phyloP scores from a whole-genome alignment of 2,888 invertebrate genomes.

The Petrolisthes manimaculis region DNA sequence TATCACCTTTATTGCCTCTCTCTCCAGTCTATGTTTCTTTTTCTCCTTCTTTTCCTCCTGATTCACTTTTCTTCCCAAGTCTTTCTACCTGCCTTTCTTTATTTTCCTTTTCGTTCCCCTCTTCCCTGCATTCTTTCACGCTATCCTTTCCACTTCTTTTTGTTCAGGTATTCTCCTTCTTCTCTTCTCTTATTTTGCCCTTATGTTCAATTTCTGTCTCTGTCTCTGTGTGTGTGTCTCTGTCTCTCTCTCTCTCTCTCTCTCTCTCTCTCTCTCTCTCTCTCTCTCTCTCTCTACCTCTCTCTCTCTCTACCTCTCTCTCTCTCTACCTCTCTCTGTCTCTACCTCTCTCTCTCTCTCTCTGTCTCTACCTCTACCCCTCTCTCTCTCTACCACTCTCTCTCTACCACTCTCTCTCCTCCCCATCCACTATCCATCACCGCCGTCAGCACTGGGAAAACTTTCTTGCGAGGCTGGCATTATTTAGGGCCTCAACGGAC shows the following conservation, averaged over 20 bases:
- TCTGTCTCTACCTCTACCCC: no score
- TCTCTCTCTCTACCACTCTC: no score
- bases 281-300: not conserved
- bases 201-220: not conserved
- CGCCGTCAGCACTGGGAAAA: no score
- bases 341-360: no score
- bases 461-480: no score
- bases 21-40: no score
- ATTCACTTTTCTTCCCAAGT: not conserved
- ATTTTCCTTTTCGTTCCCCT: not conserved
- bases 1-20: no score
- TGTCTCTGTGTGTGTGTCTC: not conserved
- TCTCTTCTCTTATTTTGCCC: not conserved
- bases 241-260: not conserved
- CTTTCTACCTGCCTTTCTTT: not conserved
- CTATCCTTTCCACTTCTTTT: not conserved
- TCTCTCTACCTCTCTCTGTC: not conserved
- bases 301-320: not conserved
- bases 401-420: no score
- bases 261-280: conserved; percentile 1
- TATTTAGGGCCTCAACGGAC: no score
- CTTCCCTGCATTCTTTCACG: not conserved
- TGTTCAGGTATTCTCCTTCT: not conserved
- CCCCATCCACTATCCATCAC: no score
- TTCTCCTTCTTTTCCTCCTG: no score